Conservation (phyloP, 2,888 invertebrate species). For the Agrilus mali region DNA sequence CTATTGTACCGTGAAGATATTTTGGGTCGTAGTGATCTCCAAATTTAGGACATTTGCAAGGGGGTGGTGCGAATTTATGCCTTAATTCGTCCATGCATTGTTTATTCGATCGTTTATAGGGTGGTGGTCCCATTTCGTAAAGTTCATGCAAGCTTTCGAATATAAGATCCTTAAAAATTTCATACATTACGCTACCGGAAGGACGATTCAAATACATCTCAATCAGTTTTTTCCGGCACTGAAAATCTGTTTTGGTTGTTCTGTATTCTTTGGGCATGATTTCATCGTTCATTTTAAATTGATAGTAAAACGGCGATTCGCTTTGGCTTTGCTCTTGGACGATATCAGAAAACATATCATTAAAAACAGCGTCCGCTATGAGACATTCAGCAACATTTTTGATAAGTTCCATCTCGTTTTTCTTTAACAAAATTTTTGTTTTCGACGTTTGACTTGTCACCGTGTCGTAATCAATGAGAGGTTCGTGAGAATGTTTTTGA, state of each 20-base stretch:
- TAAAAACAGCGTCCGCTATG: conserved; percentile 26
- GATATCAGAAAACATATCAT: conserved; percentile 20
- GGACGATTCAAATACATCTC: conserved; percentile 18
- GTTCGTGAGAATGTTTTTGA: too few species aligned
- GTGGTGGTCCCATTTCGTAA: conserved; percentile 16
- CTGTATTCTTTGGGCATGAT: not conserved
- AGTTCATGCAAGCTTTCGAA: conserved; percentile 19
- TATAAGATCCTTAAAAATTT: conserved; percentile 20
- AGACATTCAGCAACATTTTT: conserved; percentile 24
- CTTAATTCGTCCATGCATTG: too few species aligned
- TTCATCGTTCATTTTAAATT: conserved; percentile 17
- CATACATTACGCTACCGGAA: conserved; percentile 15
- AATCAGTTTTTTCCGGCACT: conserved; percentile 11
- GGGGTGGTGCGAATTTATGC: too few species aligned
- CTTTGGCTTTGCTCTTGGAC: conserved; percentile 13
- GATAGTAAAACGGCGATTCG: conserved; percentile 20
- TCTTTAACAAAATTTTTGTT: conserved; percentile 15
- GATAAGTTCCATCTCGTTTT: conserved; percentile 18
- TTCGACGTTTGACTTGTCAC: too few species aligned
- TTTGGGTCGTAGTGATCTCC: too few species aligned
- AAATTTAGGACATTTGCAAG: too few species aligned
- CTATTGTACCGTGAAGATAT: too few species aligned
- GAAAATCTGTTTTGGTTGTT: conserved; percentile 5
- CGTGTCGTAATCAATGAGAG: too few species aligned
- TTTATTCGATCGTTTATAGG: too few species aligned